Conservation (phyloP, 2,888 invertebrate species). For the Abrostola triplasia region DNA sequence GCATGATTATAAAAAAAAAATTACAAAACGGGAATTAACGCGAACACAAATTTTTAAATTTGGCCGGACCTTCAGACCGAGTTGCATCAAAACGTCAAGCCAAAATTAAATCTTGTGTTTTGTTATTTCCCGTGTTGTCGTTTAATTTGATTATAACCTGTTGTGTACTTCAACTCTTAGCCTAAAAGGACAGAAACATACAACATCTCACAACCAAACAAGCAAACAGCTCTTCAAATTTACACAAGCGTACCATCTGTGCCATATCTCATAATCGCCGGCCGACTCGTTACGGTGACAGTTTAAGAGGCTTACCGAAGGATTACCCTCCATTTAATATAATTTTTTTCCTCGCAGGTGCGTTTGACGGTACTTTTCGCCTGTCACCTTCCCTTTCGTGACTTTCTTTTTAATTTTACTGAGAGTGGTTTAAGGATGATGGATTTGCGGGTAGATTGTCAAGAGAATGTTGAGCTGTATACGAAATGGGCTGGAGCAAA, state of each 20-base stretch:
- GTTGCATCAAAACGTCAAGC: too few relatives aligned
- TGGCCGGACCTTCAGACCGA: too few relatives aligned
- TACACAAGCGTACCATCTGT: conserved; percentile 59
- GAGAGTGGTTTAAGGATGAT: conserved; percentile 59
- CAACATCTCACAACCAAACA: conserved; percentile 45
- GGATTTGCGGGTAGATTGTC: conserved; percentile 61
- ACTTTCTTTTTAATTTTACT: conserved; percentile 66
- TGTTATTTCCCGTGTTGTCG: too few relatives aligned
- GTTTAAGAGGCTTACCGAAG: conserved; percentile 72
- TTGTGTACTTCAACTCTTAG: conserved; percentile 21
- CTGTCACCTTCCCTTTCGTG: conserved; percentile 62
- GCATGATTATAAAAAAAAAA: too few relatives aligned
- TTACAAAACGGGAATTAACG: too few relatives aligned
- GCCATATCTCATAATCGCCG: conserved; percentile 68
- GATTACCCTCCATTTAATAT: conserved; percentile 74
- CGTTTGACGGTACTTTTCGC: conserved; percentile 58
- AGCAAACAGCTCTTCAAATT: conserved; percentile 51
- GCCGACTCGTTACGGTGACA: conserved; percentile 67
- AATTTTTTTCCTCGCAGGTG: conserved; percentile 65
- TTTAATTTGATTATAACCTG: neutral
- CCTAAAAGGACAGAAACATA: conserved; percentile 50
- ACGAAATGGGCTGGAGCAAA: conserved; percentile 25
- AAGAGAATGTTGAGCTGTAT: conserved; percentile 47
- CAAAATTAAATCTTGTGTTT: too few relatives aligned
- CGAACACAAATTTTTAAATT: too few relatives aligned